phyloP scores from a whole-genome alignment of 2,797 vertebrate species.

The Sebastes trivittatus region DNA sequence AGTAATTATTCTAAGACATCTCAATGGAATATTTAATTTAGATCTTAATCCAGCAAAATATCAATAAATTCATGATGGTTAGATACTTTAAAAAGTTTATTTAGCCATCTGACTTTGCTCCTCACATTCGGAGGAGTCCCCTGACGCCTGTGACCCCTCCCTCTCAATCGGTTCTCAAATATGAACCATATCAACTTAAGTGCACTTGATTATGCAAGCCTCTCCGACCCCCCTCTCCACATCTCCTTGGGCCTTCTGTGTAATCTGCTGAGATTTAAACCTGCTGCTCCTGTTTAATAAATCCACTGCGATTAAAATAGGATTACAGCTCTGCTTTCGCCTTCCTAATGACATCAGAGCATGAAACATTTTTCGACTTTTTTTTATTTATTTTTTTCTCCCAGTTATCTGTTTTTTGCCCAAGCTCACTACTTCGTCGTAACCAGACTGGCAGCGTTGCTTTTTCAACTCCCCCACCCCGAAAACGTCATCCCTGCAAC shows the following conservation, averaged over 20 bases:
- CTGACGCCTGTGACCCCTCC: background rate
- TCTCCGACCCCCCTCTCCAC: conserved; percentile 28
- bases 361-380: conserved; percentile 63
- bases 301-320: conserved; percentile 83
- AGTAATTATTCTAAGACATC: conserved; percentile 41
- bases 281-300: conserved; percentile 85
- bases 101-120: background rate
- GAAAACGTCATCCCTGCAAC: conserved; percentile 15
- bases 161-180: conserved; percentile 29
- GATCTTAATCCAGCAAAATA: background rate
- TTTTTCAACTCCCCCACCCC: conserved; percentile 2
- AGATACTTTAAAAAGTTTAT: background rate
- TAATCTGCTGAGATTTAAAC: conserved; percentile 85
- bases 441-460: conserved; percentile 6
- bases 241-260: conserved; percentile 75
- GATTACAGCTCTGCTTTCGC: conserved; percentile 78
- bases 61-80: background rate
- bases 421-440: background rate
- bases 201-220: conserved; percentile 75
- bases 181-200: conserved; percentile 73
- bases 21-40: conserved; percentile 25
- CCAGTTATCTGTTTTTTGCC: conserved; percentile 15
- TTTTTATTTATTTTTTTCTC: background rate
- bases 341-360: conserved; percentile 70
- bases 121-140: background rate